Conservation (phyloP, 2,797 vertebrate species). For the Paedocypris micromegethes region DNA sequence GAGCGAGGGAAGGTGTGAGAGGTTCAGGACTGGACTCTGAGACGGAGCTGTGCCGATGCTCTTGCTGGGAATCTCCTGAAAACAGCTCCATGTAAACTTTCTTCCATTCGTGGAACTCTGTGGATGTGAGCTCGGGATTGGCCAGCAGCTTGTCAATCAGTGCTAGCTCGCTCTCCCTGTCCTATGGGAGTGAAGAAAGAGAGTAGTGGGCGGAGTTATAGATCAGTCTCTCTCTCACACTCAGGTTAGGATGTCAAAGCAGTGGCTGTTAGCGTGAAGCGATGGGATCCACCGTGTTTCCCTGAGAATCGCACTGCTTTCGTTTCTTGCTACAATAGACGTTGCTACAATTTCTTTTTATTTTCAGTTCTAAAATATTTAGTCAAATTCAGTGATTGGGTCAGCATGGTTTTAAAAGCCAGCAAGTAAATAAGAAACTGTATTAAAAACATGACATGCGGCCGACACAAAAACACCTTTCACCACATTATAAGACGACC, state of each 20-base stretch:
- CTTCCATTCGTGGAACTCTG: conserved; percentile 98
- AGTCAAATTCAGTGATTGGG: too few species aligned
- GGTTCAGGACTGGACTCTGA: conserved; percentile 69
- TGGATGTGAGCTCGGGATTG: conserved; percentile 89
- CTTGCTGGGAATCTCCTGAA: conserved; percentile 75
- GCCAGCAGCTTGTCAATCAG: conserved; percentile 94
- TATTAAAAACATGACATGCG: too few species aligned
- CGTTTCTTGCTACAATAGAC: too few species aligned
- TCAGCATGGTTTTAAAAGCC: too few species aligned
- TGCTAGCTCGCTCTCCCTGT: conserved; percentile 97
- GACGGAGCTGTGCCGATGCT: conserved; percentile 64
- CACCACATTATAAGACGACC: too few species aligned
- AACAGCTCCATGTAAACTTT: conserved; percentile 91
- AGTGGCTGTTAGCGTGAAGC: conserved; percentile 42
- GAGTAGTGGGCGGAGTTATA: conserved; percentile 61
- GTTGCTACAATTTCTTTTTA: too few species aligned
- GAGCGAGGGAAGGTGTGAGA: conserved; percentile 79
- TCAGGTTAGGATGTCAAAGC: conserved; percentile 38
- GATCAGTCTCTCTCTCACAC: conserved; percentile 47
- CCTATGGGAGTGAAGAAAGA: conserved; percentile 78
- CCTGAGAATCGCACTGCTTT: too few species aligned
- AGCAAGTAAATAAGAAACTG: too few species aligned
- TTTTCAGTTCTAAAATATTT: too few species aligned
- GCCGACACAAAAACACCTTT: too few species aligned
- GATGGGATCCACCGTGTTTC: conserved; percentile 15